Conservation (phyloP, 2,797 vertebrate species). For the Sphenodon punctatus region DNA sequence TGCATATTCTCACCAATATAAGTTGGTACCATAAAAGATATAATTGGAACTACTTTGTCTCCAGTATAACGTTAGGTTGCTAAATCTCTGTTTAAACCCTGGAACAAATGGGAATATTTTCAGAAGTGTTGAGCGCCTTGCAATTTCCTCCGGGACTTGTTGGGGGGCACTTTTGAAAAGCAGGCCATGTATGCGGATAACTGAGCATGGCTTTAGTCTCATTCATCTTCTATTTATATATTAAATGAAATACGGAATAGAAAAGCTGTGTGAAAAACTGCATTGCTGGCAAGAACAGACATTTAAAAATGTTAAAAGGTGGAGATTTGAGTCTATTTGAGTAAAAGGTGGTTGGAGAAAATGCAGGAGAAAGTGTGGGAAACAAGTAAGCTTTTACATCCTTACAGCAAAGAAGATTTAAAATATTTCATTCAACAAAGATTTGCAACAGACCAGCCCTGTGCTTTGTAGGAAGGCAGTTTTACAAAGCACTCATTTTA, state of each 20-base stretch:
- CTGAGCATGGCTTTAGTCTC: neutral
- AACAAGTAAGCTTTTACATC: neutral
- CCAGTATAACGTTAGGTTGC: no score
- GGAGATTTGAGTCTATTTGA: neutral
- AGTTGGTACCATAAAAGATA: no score
- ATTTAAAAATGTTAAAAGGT: neutral
- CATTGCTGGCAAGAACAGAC: neutral
- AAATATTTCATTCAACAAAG: neutral
- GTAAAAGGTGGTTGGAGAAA: neutral
- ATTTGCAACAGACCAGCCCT: neutral
- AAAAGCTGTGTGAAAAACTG: neutral
- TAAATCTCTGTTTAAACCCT: neutral
- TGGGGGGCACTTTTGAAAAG: neutral
- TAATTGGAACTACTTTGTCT: no score
- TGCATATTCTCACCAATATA: no score
- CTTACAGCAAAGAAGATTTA: constrained; percentile 14
- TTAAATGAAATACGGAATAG: neutral
- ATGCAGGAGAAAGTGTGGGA: neutral
- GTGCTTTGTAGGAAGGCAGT: neutral
- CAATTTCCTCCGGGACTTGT: no score
- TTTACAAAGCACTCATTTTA: constrained; percentile 18
- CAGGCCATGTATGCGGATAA: neutral
- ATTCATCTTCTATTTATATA: neutral
- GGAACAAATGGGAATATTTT: neutral
- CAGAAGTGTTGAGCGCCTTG: neutral